These are phyloP conservation scores for Mizuhopecten yessoensis DNA, from an alignment of 1,140 invertebrate genomes.

Conservation along the genomic window DNA sequence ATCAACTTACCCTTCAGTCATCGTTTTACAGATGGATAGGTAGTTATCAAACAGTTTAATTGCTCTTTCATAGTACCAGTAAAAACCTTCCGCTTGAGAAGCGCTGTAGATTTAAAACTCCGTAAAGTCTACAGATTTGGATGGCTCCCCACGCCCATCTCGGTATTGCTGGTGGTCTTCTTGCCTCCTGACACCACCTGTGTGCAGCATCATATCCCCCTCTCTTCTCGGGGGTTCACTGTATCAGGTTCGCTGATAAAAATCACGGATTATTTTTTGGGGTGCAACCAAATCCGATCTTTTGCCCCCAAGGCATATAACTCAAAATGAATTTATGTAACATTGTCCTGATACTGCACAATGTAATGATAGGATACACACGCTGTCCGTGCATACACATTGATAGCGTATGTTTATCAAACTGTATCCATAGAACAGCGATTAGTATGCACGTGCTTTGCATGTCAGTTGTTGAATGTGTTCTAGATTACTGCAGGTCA, in stretches of 20 bases:
- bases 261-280: constrained; percentile 21
- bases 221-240: neutral
- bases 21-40: constrained; percentile 17
- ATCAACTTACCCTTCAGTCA: neutral
- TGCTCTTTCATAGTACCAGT: neutral
- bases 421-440: neutral
- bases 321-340: constrained; percentile 36
- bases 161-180: constrained; percentile 22
- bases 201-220: neutral
- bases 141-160: constrained; percentile 10
- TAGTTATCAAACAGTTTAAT: constrained; percentile 12
- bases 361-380: neutral
- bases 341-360: constrained; percentile 10
- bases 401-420: neutral
- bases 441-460: constrained; percentile 13
- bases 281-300: constrained; percentile 31
- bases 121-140: neutral
- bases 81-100: constrained; percentile 8
- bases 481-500: constrained; percentile 3
- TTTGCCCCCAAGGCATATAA: constrained; percentile 3
- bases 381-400: neutral
- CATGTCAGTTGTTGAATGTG: neutral
- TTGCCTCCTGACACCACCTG: constrained; percentile 4
- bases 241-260: constrained; percentile 17
- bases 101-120: constrained; percentile 2